A percentile compares a stretch with the other conserved stretches of the same genome.
Conservation (phyloP, 2,888 invertebrate genomes). For the Drosophila affinis region DNA sequence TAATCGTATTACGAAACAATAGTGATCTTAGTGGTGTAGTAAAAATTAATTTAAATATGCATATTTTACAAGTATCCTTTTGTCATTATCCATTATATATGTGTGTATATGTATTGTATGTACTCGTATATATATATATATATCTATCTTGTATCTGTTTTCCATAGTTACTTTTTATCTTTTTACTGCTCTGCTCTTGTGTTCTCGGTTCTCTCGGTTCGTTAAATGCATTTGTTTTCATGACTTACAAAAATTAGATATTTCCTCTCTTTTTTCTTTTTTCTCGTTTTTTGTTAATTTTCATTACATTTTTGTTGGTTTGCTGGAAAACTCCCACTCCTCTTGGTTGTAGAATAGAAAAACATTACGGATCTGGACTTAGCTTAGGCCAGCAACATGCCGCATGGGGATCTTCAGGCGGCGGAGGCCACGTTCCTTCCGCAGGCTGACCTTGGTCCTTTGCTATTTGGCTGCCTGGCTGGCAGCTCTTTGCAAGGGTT, state of each 20-base stretch:
- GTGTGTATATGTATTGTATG: conserved; percentile 16
- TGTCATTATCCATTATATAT: conserved; percentile 36
- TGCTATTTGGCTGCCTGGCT: conserved; percentile 79
- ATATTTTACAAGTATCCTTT: conserved; percentile 57
- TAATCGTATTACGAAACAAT: conserved; percentile 74
- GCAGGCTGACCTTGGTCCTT: conserved; percentile 67
- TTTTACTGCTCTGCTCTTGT: conserved; percentile 54
- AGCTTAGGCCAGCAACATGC: conserved; percentile 64
- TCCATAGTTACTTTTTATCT: conserved; percentile 48
- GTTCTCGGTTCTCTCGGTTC: conserved; percentile 56
- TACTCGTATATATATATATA: conserved; percentile 28
- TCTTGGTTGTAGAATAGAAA: conserved; percentile 38
- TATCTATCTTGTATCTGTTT: conserved; percentile 45
- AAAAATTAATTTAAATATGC: conserved; percentile 70
- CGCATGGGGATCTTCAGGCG: conserved; percentile 37
- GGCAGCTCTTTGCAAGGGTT: conserved; percentile 81
- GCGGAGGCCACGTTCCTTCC: conserved; percentile 21
- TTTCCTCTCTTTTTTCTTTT: conserved; percentile 28
- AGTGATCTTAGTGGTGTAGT: conserved; percentile 63
- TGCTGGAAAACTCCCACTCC: conserved; percentile 7
- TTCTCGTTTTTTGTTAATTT: conserved; percentile 37
- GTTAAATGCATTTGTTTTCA: conserved; percentile 81
- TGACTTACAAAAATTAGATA: conserved; percentile 72
- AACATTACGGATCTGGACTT: conserved; percentile 57
- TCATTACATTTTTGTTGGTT: neutral